These are phyloP conservation scores for Octonoba sinensis DNA, from an alignment of 2,888 invertebrate species.

Conservation along the genomic window DNA sequence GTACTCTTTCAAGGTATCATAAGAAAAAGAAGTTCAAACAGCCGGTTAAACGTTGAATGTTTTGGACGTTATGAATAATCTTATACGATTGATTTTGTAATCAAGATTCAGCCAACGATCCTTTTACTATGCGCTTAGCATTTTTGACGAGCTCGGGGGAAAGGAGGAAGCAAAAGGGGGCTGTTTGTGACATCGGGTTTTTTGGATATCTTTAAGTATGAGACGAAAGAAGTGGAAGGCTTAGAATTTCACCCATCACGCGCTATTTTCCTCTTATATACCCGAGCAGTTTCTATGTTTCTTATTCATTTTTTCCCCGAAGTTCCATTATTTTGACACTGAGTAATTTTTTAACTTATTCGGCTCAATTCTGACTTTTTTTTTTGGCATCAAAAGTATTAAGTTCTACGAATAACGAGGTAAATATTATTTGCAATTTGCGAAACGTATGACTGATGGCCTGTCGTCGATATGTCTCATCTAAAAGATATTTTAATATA, in stretches of 20 bases:
- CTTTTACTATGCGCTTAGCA: slow-evolving; percentile 25
- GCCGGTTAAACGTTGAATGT: slow-evolving; percentile 39
- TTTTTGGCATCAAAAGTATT: too few relatives aligned
- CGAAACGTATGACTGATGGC: too few relatives aligned
- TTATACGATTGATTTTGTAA: slow-evolving; percentile 56
- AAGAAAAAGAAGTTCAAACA: slow-evolving; percentile 14
- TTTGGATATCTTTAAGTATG: slow-evolving; percentile 8
- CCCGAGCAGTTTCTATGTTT: slow-evolving; percentile 2
- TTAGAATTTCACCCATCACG: slow-evolving; percentile 6
- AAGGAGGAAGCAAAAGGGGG: slow-evolving; percentile 5
- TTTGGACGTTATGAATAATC: slow-evolving; percentile 54
- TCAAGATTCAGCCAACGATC: slow-evolving; percentile 36
- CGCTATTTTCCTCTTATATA: background rate
- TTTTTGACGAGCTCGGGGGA: slow-evolving; percentile 26
- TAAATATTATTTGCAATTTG: too few relatives aligned
- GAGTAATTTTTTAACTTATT: too few relatives aligned
- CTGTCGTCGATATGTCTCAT: too few relatives aligned
- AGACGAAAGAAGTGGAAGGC: background rate
- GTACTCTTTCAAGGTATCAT: slow-evolving; percentile 11
- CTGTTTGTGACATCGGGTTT: slow-evolving; percentile 39
- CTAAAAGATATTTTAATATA: too few relatives aligned
- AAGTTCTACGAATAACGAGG: too few relatives aligned
- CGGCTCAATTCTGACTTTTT: too few relatives aligned
- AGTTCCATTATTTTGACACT: background rate
- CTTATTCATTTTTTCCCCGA: background rate